Base-by-base conservation (phyloP, 2,113 vertebrate genomes). In the Neolamprologus variostigma region DNA sequence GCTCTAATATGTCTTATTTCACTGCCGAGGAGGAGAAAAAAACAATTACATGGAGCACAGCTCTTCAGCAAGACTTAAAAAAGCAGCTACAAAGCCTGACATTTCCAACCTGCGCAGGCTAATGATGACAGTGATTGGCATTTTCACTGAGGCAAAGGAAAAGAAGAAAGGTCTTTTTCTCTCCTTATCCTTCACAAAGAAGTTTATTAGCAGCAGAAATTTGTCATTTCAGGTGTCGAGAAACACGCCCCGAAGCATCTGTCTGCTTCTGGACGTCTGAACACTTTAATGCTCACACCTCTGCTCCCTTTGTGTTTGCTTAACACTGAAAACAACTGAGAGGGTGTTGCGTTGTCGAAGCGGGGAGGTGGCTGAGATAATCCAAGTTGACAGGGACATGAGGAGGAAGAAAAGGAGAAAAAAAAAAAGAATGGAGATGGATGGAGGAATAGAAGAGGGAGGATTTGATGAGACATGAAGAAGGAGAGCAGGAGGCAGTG, bases 61-160 rank as follows among this genome's bases (percentile, higher is more conserved):
- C 87, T 71, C 79, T 55, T 86, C 66, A 59, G 53, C 9, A 47
- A 86, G 68, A 81, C 82, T 81, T 90, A 19, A 89, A 50, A 80
- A 16, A 54, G 26, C 57, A 21, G 45, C 11, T 54, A 78, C 61
- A 66, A 21, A 84, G 59, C 71, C 33, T 45, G 40, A 84, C 61
- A 84, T 80, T 85, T 82, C 53, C 79, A 76, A 19, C 81, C 76
- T 61, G 84, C 13, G 35, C 35, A 37, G 59, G 61, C 84, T 93
- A 87, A 91, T 82, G 86, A 89, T 82, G 91, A 87, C 88, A 84
- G 82, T 81, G 89, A 90, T 76, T 87, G 92, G 89, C 91, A 91
- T 85, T 79, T 89, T 81, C 61, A 73, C 63, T 66, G 51, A 4
- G 7, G n/a, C 50, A 54, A 51, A 76, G 42, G 81, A 45, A 31